Evolutionary conservation across 2,113 vertebrate genomes (phyloP), one percentile per base, ranked within the genome.

Genomic region (Nannospalax galili): DNA sequence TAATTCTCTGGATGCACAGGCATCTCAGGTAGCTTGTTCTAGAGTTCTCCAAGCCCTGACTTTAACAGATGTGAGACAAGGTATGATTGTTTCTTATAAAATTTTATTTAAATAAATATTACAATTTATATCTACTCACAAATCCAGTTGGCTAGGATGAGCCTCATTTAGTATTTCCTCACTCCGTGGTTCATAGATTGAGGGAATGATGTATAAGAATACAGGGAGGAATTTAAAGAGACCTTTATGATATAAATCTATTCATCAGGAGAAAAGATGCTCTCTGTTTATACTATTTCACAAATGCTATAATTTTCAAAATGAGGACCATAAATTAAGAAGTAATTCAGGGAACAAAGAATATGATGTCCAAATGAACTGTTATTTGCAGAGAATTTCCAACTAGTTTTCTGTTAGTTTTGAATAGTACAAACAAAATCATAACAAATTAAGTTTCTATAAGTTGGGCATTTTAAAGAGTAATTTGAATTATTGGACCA

Each of bases 311-410:
- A 97, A 89, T 92, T 96, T 97, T 98, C 97, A 94, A 97, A 97
- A 97, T 82, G 96, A 96, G 30, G 96, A 95, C 96, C 81, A 95
- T 93, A 98, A 97, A 97, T 97, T 95, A 97, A 97, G 94, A 97
- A 97, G 94, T 97, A 97, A 95, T 96, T 97, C 95, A 95, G 88
- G 91, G 92, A 97, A 97, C 88, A 97, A 97, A 98, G 96, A 96
- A 85, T 93, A 96, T 74, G 90, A 97, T 95, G 93, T 97, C 84
- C 92, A 98, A 97, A 98, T 98, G 97, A 96, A 97, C 95, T 98
- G 88, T 90, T 94, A 97, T 96, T 98, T 98, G 93, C 93, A 95
- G 85, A 78, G 11, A 88, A 84, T 73, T 88, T 94, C 69, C 74
- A 93, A 62, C 24, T 62, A 81, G 28, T 17, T 80, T 87, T 56